phyloP scores from a whole-genome alignment of 2,113 vertebrate genomes.

The Megalops atlanticus region DNA sequence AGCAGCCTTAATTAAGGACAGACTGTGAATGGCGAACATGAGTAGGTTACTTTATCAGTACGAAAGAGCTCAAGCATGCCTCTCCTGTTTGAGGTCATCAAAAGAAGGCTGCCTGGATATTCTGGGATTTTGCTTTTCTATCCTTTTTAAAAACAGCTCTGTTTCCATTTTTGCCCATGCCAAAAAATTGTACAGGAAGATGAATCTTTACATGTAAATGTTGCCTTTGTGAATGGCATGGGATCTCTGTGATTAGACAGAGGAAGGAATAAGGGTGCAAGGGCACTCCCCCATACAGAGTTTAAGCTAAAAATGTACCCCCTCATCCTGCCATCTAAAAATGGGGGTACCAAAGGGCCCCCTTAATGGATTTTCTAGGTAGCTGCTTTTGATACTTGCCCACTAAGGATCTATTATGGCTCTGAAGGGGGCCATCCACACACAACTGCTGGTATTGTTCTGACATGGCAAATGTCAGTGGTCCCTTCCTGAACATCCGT shows the following conservation, averaged over 20 bases:
- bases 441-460: slow-evolving; percentile 50
- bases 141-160: slow-evolving; percentile 63
- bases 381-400: slow-evolving; percentile 61
- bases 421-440: slow-evolving; percentile 61
- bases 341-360: slow-evolving; percentile 56
- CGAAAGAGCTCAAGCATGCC: slow-evolving; percentile 47
- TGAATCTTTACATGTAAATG: slow-evolving; percentile 56
- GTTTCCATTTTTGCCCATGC: slow-evolving; percentile 72
- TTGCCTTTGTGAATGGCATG: slow-evolving; percentile 67
- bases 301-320: slow-evolving; percentile 58
- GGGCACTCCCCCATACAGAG: slow-evolving; percentile 54
- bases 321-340: slow-evolving; percentile 66
- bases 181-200: slow-evolving; percentile 62
- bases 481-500: slow-evolving; percentile 28
- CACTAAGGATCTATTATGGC: slow-evolving; percentile 70
- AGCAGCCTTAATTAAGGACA: slow-evolving; percentile 75
- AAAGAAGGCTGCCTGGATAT: slow-evolving; percentile 65
- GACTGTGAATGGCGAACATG: slow-evolving; percentile 35
- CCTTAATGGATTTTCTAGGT: slow-evolving; percentile 58
- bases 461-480: slow-evolving; percentile 33
- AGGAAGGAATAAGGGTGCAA: slow-evolving; percentile 63
- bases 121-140: slow-evolving; percentile 40
- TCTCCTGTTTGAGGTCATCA: slow-evolving; percentile 67
- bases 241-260: slow-evolving; percentile 57
- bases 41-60: slow-evolving; percentile 42